phyloP scores from a whole-genome alignment of 2,797 vertebrate species.

The Avahi laniger region DNA sequence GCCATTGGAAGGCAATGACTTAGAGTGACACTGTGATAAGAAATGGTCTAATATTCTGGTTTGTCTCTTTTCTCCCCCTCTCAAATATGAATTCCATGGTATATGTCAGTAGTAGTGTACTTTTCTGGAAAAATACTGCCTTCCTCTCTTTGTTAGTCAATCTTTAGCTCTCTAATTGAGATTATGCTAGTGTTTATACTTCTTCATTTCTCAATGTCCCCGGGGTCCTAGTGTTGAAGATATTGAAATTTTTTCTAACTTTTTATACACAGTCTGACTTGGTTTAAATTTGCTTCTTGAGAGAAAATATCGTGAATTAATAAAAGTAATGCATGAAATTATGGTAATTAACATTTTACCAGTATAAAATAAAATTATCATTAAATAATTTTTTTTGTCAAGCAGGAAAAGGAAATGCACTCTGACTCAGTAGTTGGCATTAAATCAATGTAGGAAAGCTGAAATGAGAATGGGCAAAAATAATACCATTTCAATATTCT shows the following conservation, averaged over 20 bases:
- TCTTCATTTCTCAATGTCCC: neutral
- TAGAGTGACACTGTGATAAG: neutral
- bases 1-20: neutral
- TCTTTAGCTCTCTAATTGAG: neutral
- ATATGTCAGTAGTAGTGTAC: neutral
- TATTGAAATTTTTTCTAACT: neutral
- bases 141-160: neutral
- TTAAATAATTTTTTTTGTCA: neutral
- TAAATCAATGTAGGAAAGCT: neutral
- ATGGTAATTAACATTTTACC: neutral
- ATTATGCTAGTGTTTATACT: too few relatives aligned
- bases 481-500: neutral
- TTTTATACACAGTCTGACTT: neutral
- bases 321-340: neutral
- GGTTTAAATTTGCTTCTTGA: neutral
- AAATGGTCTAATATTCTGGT: neutral
- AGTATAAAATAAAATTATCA: neutral
- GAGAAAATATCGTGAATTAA: neutral
- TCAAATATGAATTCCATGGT: neutral
- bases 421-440: neutral
- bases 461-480: neutral
- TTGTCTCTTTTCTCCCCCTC: neutral
- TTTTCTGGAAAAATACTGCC: neutral
- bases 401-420: neutral
- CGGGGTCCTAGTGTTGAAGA: neutral